phyloP scores from a whole-genome alignment of 2,888 invertebrate species.

The Trissolcus japonicus region DNA sequence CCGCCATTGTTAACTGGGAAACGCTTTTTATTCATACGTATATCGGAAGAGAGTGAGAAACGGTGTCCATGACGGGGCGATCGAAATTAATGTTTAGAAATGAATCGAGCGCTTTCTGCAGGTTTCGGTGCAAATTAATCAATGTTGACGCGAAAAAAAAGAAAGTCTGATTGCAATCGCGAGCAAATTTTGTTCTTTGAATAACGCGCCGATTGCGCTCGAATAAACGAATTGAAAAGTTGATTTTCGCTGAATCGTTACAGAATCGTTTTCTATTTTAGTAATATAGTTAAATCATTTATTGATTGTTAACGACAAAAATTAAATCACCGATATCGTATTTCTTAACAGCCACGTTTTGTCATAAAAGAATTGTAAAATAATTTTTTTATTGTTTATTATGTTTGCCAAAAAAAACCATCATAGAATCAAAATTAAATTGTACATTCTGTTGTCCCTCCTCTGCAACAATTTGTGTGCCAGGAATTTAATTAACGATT shows the following conservation, averaged over 20 bases:
- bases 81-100: constrained; percentile 41
- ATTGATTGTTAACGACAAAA: not conserved
- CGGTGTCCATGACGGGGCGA: constrained; percentile 32
- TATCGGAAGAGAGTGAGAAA: constrained; percentile 34
- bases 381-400: too few relatives aligned
- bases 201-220: constrained; percentile 23
- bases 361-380: too few relatives aligned
- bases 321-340: not conserved
- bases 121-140: constrained; percentile 38
- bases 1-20: constrained; percentile 27
- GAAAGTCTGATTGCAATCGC: constrained; percentile 24
- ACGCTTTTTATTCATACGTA: constrained; percentile 38
- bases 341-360: too few relatives aligned
- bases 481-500: too few relatives aligned
- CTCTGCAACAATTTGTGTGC: too few relatives aligned
- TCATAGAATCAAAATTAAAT: too few relatives aligned
- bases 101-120: constrained; percentile 9
- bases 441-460: too few relatives aligned
- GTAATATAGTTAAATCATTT: not conserved
- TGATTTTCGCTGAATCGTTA: constrained; percentile 7
- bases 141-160: constrained; percentile 25
- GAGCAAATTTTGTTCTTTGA: constrained; percentile 25
- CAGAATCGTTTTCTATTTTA: not conserved
- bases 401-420: too few relatives aligned
- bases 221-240: constrained; percentile 23